Evolutionary conservation across 2,888 invertebrate genomes (phyloP).

Genomic region (Dynastes maya): DNA sequence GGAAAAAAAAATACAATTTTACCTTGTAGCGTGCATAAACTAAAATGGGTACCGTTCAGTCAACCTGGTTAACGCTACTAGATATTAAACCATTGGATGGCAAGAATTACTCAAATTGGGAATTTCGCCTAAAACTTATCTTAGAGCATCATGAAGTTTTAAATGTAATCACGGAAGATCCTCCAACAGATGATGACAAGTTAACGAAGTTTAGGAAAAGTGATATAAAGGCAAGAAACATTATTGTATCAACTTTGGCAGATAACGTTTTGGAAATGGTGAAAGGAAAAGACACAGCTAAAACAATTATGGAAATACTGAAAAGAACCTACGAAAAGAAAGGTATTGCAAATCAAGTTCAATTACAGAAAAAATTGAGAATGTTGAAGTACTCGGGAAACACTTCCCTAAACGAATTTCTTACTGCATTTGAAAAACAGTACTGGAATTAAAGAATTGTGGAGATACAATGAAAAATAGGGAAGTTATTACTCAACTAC

Average conservation of each 20-base stretch:
- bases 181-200: background rate
- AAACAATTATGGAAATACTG: background rate
- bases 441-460: slow-evolving; percentile 50
- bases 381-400: slow-evolving; percentile 9
- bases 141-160: slow-evolving; percentile 27
- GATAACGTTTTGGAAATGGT: slow-evolving; percentile 10
- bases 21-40: too few relatives aligned
- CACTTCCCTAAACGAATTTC: slow-evolving; percentile 11
- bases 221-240: too few relatives aligned
- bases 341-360: slow-evolving; percentile 29
- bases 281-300: background rate
- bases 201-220: background rate
- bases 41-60: too few relatives aligned
- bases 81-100: too few relatives aligned
- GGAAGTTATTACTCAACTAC: slow-evolving; percentile 52
- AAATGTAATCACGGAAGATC: slow-evolving; percentile 12
- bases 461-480: slow-evolving; percentile 50
- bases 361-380: slow-evolving; percentile 23
- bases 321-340: slow-evolving; percentile 17
- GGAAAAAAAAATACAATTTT: too few relatives aligned
- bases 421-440: slow-evolving; percentile 49
- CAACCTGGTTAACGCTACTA: too few relatives aligned
- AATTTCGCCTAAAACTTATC: slow-evolving; percentile 23
- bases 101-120: background rate
- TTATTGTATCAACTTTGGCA: background rate